Base-by-base conservation (phyloP, 2,888 invertebrate species). In the Sisyra nigra region DNA sequence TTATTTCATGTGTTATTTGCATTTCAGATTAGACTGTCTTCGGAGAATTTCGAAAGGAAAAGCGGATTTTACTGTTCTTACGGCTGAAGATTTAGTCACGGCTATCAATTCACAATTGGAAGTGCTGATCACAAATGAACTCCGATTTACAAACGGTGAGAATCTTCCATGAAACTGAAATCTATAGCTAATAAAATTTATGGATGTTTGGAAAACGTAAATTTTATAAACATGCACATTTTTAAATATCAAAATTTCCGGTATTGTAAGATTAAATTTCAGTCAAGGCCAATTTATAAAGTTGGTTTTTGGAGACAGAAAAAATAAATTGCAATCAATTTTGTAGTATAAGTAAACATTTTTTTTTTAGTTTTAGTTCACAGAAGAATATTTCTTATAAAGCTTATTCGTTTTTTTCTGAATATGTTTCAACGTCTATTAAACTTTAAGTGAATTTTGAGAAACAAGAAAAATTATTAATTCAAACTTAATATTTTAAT, bases 61-160 rank as follows among this genome's bases (percentile, higher is more conserved):
- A 1, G 91, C 83, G 1, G 91, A 93, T 60, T 80, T 92, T 54
- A 80, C 86, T 0, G 78, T 85, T 9, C 74, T 88, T 53, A 80
- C 80, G 42, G 80, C 91, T 0, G 89, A 91, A 56, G 89, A 91
- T 59, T 71, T 91, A 52, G 70, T 89, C 4, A 76, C 80, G 0
- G 76, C 80, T 0, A 68, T 72, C 43, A 80, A 80, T 71, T 72
- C 75, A 0, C 64, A 71, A 44, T 65, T 75, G 0, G 75, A 80
- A 47, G 69, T 84, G 31, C 61, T 83, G 40, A 72, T 84, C 45
- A 79, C 81, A 3, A 77, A 77, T 50, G 80, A 84, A 55, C 54
- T 84, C 32, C 63, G 75, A 44, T 66, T 69, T 19, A 24, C 24
- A 24, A 24, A 24, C 7, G 24, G 24, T 24, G 24, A 24, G 24